Percentiles rank a stretch among this genome's conserved stretches.
Conservation (phyloP, 1,140 invertebrate genomes). For the Saccostrea cuccullata region DNA sequence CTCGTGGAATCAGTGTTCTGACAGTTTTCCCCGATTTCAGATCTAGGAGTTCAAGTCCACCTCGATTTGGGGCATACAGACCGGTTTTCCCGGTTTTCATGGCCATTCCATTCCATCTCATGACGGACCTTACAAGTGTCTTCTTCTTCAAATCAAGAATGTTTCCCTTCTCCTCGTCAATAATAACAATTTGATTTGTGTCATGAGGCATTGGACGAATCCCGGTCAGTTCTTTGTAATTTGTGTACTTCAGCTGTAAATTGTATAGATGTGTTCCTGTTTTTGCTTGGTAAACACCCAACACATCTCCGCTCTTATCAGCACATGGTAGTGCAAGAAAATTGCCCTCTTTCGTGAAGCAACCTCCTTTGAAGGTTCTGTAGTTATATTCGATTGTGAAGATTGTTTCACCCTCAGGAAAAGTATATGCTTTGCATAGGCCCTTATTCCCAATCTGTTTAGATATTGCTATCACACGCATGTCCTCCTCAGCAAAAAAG, state of each 20-base stretch:
- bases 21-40: conserved; percentile 85
- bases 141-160: conserved; percentile 81
- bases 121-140: conserved; percentile 79
- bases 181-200: conserved; percentile 89
- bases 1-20: conserved; percentile 90
- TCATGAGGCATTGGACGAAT: conserved; percentile 79
- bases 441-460: conserved; percentile 65
- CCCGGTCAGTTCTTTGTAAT: conserved; percentile 76
- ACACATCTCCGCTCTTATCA: conserved; percentile 91
- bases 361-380: conserved; percentile 80
- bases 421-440: conserved; percentile 61
- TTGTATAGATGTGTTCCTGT: conserved; percentile 90
- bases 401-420: conserved; percentile 84
- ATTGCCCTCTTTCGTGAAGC: conserved; percentile 89
- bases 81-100: conserved; percentile 86
- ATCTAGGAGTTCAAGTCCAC: conserved; percentile 88
- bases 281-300: conserved; percentile 90
- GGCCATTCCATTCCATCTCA: conserved; percentile 80
- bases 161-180: conserved; percentile 93
- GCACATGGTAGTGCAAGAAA: conserved; percentile 88
- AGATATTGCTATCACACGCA: conserved; percentile 92
- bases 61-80: conserved; percentile 93
- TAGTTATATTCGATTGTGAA: conserved; percentile 88
- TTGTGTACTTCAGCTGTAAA: conserved; percentile 76
- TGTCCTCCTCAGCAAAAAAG: conserved; percentile 89